Conservation (phyloP, 2,888 invertebrate genomes). For the Lycophotia porphyrea region DNA sequence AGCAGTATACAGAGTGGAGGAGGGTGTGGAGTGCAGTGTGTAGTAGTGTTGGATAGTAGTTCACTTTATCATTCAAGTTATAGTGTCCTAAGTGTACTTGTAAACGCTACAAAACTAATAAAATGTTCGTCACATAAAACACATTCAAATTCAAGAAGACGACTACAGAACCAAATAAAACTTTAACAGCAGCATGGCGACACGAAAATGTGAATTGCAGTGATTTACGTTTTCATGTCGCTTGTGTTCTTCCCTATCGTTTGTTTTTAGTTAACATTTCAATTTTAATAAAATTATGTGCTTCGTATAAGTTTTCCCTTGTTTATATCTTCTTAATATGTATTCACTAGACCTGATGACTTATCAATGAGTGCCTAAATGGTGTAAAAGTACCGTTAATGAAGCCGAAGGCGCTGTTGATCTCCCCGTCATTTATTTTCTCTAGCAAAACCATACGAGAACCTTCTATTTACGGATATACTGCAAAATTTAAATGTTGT, state of each 20-base stretch:
- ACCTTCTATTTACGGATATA: too few species aligned
- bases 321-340: too few species aligned
- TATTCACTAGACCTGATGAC: neutral
- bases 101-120: neutral
- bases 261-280: neutral
- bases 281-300: neutral
- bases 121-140: neutral
- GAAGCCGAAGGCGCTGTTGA: too few species aligned
- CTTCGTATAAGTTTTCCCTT: neutral
- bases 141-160: neutral
- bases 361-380: neutral
- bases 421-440: too few species aligned
- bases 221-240: constrained; percentile 1
- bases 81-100: neutral
- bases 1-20: too few species aligned
- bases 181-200: neutral
- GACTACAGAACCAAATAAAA: constrained; percentile 7
- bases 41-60: too few species aligned
- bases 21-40: too few species aligned
- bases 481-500: too few species aligned
- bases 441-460: too few species aligned
- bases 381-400: too few species aligned
- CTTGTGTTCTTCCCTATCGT: constrained; percentile 1
- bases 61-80: neutral
- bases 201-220: constrained; percentile 7